Percentiles rank a stretch among this genome's conserved stretches.
Conservation (phyloP, 2,113 vertebrate species). For the Mirounga angustirostris region DNA sequence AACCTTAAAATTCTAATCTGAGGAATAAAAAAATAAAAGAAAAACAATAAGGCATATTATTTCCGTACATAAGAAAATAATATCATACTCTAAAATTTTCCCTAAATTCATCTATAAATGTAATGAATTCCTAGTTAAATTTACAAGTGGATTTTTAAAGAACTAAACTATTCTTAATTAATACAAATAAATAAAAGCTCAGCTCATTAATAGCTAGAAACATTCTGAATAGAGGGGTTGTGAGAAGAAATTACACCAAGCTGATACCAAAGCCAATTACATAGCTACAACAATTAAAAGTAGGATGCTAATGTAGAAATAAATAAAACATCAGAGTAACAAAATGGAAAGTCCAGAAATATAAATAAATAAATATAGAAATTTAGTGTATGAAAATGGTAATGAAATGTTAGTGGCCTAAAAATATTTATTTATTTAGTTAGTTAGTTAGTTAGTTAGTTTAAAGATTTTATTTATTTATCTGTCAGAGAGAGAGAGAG, state of each 20-base stretch:
- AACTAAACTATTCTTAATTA: background rate
- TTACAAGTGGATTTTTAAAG: background rate
- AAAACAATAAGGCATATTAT: background rate
- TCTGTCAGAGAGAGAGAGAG: background rate
- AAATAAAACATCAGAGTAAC: background rate
- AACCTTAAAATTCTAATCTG: background rate
- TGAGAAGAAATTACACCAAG: background rate
- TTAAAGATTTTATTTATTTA: no score
- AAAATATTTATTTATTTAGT: background rate
- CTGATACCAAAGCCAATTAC: background rate
- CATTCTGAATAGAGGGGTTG: background rate
- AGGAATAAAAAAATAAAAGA: background rate
- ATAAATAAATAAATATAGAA: background rate
- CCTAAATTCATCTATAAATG: background rate
- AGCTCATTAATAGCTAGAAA: background rate
- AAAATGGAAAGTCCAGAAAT: conserved; percentile 1
- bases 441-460: background rate
- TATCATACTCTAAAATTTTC: background rate
- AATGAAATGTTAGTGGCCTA: background rate
- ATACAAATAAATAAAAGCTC: background rate
- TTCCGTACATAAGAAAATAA: background rate
- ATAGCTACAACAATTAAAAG: background rate
- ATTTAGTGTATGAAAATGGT: background rate
- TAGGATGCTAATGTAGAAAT: background rate
- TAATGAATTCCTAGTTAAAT: background rate